Evolutionary conservation across 2,888 invertebrate genomes (phyloP).

Genomic region (Odiellus spinosus): DNA sequence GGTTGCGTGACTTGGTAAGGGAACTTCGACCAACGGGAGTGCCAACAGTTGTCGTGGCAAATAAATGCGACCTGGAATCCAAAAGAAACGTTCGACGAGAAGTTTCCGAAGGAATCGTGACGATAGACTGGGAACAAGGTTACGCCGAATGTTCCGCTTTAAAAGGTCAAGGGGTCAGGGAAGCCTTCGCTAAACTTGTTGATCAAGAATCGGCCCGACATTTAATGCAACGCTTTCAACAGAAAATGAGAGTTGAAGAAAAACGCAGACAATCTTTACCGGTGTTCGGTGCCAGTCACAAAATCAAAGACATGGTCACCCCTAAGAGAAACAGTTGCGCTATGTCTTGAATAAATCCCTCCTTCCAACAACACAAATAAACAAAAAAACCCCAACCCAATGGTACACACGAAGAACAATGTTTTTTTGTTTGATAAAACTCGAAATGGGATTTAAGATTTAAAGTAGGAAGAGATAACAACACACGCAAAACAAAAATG

Average conservation of each 20-base stretch:
- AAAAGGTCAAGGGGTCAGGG: too few species aligned
- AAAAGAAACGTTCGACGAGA: background rate
- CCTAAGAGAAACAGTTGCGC: conserved; percentile 17
- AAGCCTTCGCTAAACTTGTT: too few species aligned
- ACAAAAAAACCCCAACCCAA: too few species aligned
- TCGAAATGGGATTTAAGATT: too few species aligned
- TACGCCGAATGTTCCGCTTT: background rate
- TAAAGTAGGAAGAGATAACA: too few species aligned
- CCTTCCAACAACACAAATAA: too few species aligned
- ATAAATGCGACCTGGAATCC: background rate
- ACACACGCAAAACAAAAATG: too few species aligned
- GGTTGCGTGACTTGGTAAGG: background rate
- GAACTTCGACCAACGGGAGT: background rate
- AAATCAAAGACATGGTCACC: conserved; percentile 8
- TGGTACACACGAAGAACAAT: too few species aligned
- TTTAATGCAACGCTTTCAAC: too few species aligned
- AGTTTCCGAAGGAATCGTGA: background rate
- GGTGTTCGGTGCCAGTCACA: conserved; percentile 4
- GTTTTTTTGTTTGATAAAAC: too few species aligned
- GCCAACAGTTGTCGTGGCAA: background rate
- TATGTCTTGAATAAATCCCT: conserved; percentile 8
- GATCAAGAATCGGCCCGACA: too few species aligned
- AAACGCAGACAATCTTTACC: conserved; percentile 12
- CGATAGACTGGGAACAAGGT: background rate
- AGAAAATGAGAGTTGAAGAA: background rate